Base-by-base conservation (phyloP, 2,113 vertebrate species). In the Xiphophorus couchianus region DNA sequence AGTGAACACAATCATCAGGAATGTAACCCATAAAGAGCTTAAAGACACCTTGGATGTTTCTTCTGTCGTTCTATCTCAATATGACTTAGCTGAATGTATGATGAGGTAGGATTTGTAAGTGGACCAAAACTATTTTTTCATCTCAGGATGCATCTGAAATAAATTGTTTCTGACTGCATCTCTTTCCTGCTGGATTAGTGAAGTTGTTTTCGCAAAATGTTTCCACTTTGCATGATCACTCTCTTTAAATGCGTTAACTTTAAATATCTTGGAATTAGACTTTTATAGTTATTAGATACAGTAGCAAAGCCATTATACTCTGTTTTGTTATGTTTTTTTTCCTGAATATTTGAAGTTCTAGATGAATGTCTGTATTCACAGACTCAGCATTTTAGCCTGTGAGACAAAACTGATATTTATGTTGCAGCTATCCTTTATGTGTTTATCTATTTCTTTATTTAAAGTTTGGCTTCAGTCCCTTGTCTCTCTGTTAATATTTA, bases 71-170 rank as follows among this genome's bases (percentile, higher is more conserved):
- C 83, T 78, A 60, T 83, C 42, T 85, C 27, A 37, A 62, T 48
- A 73, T 81, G 65, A 85, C 71, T 76, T 72, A 76, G 60, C 11
- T 86, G 90, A 86, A 86, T 85, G 77, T 82, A 72, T 4, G 3
- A 62, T 71, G 66, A 74, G 33, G 69, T 81, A 5, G 69, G 13
- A 74, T 74, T 75, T 48, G 66, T 76, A 58, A 69, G 70, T 74
- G 84, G 89, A 90, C 89, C 83, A 89, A 91, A 88, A 82, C 7
- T 29, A 86, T 73, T 70, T 73, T 28, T 87, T 70, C 81, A 84
- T 66, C 89, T 93, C 89, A 90, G 90, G 89, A 88, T 88, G 74
- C 74, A 42, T 77, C 75, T 63, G 67, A 88, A 90, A 88, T 84
- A 89, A 82, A 62, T 66, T 54, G 27, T 76, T 27, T 68, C 7